phyloP scores from a whole-genome alignment of 2,797 vertebrate species.

The Neoniphon sammara region DNA sequence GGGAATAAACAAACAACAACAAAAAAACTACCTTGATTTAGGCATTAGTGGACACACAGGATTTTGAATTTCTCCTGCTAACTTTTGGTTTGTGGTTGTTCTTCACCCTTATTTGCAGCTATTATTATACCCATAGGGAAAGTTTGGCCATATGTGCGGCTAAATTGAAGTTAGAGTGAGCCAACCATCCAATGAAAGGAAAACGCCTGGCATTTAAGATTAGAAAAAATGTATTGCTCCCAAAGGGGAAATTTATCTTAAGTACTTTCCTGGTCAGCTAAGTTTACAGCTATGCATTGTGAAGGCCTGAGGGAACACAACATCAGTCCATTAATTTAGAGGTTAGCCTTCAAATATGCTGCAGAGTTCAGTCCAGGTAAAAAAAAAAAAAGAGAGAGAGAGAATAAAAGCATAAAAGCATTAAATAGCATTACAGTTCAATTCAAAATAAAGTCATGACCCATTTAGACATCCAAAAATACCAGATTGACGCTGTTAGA shows the following conservation, averaged over 20 bases:
- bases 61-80: neutral
- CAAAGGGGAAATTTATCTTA: conserved; percentile 2
- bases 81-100: conserved; percentile 35
- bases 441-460: neutral
- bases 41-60: neutral
- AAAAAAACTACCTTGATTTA: conserved; percentile 37
- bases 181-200: conserved; percentile 18
- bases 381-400: too few relatives aligned
- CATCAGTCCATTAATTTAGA: neutral
- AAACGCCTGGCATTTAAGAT: conserved; percentile 40
- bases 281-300: conserved; percentile 1
- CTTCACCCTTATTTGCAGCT: conserved; percentile 13
- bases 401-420: neutral
- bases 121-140: conserved; percentile 21
- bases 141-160: conserved; percentile 18
- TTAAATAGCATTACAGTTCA: neutral
- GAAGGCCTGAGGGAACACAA: neutral
- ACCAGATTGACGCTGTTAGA: neutral
- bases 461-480: conserved; percentile 1
- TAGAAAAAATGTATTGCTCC: conserved; percentile 17
- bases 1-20: too few relatives aligned
- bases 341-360: neutral
- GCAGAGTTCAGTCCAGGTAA: neutral
- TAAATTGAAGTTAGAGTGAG: conserved; percentile 40
- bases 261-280: neutral